A percentile compares a stretch with the other conserved stretches of the same genome.
phyloP scores from a whole-genome alignment of 2,113 vertebrate species.

The Coptodon rendalli region DNA sequence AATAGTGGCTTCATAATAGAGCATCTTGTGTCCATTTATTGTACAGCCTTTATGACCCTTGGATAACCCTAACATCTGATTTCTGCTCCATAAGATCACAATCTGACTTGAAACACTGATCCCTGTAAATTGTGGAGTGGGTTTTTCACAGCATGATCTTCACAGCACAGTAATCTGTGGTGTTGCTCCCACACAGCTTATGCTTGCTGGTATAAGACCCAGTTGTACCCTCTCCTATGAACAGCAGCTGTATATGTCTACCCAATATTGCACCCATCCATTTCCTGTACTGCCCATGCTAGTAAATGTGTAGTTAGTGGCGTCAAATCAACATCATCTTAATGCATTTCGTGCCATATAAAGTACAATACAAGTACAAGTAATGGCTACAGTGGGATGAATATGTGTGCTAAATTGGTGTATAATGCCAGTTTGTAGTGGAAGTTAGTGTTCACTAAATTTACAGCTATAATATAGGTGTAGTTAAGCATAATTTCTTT shows the following conservation, averaged over 20 bases:
- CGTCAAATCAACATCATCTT: background rate
- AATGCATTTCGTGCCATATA: background rate
- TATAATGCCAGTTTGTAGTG: background rate
- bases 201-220: background rate
- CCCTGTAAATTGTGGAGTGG: constrained; percentile 18
- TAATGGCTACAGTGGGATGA: background rate
- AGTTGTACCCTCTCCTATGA: background rate
- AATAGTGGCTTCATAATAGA: background rate
- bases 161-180: background rate
- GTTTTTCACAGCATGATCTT: background rate
- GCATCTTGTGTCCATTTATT: background rate
- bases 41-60: background rate
- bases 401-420: background rate
- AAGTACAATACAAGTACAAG: background rate
- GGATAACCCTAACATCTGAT: background rate
- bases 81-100: background rate
- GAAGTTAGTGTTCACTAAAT: background rate
- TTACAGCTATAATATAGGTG: background rate
- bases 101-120: background rate
- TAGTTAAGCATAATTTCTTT: background rate
- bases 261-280: constrained; percentile 2
- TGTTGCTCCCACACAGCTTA: background rate
- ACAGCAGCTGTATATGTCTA: background rate
- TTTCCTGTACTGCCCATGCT: background rate
- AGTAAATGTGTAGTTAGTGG: constrained; percentile 22